These are phyloP conservation scores for Paratrypauchen microcephalus DNA, from an alignment of 2,797 vertebrate genomes.

Conservation along the genomic window DNA sequence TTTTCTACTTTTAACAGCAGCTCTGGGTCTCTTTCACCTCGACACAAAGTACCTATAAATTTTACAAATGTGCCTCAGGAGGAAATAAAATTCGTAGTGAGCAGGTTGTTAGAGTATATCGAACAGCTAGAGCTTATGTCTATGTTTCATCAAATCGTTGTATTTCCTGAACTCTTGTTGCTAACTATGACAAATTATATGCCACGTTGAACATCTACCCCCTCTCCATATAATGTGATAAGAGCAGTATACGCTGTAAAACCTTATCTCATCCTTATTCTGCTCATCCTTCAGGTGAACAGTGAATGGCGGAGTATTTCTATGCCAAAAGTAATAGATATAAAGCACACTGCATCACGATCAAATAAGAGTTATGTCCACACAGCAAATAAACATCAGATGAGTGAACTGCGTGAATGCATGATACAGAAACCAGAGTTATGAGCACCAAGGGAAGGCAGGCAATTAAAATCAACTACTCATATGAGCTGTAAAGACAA, in stretches of 20 bases:
- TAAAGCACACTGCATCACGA: slow-evolving; percentile 9
- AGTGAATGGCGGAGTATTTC: slow-evolving; percentile 23
- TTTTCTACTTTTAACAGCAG: slow-evolving; percentile 35
- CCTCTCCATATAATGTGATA: slow-evolving; percentile 20
- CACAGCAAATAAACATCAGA: slow-evolving; percentile 10
- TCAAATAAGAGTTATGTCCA: slow-evolving; percentile 1
- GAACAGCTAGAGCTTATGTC: slow-evolving; percentile 13
- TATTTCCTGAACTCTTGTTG: slow-evolving; percentile 17
- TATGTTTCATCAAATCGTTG: slow-evolving; percentile 17
- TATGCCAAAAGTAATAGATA: slow-evolving; percentile 24
- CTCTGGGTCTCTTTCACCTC: slow-evolving; percentile 23
- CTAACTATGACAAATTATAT: slow-evolving; percentile 30
- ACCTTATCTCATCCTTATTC: slow-evolving; percentile 30
- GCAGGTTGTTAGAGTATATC: neutral
- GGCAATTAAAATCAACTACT: neutral
- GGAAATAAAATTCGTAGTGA: slow-evolving; percentile 18
- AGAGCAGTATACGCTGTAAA: slow-evolving; percentile 35
- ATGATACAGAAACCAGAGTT: neutral
- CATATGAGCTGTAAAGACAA: neutral
- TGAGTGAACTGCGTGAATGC: neutral
- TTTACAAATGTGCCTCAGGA: slow-evolving; percentile 10
- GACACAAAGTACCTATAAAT: slow-evolving; percentile 17
- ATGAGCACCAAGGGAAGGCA: neutral
- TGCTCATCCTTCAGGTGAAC: slow-evolving; percentile 13
- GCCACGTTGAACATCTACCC: slow-evolving; percentile 1